Base-by-base conservation (phyloP, 2,797 vertebrate species). In the Centroberyx gerrardi region DNA sequence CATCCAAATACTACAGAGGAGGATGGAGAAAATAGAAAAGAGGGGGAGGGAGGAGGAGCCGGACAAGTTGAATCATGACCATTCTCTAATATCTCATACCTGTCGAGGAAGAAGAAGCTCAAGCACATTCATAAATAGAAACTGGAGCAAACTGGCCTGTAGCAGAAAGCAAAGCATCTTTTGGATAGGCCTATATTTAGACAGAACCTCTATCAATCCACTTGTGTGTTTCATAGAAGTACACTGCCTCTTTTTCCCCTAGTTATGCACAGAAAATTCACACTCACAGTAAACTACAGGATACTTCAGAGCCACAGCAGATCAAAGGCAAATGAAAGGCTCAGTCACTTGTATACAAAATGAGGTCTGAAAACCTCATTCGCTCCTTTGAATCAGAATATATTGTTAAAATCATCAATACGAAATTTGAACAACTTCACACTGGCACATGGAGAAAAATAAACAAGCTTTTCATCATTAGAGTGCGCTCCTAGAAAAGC, bases 11-110 rank as follows among this genome's bases (percentile, higher is more conserved):
- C 72, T 61, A 52, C 49, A 58, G 17, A 62, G 33, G 36, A n/a
- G n/a, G 2, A 48, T 33, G 28, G 28, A 68, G 27, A 13, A 49
- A 13, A n/a, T 60, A 66, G 14, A 64, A 78, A 55, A 70, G 22
- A 51, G 13, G 29, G 36, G 14, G 14, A 55, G 4, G 22, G 51
- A 72, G 69, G 74, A 76, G 70, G 53, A 51, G 60, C 46, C 28
- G 76, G 83, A 78, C 87, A 85, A 80, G 87, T 87, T 91, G 79
- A 73, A 71, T 90, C 91, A 76, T 72, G 81, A 90, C 36, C 84
- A 68, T 61, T 81, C 75, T 78, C 62, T 77, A 80, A 81, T 64
- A 86, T 58, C 62, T 83, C 78, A 87, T 89, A 90, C 86, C 83
- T 90, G 81, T 88, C 63, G 14, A 71, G 79, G 59, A 86, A 85